Percentiles rank a stretch among this genome's conserved stretches.
phyloP scores from a whole-genome alignment of 2,888 invertebrate species.

The Temnothorax ravouxi region DNA sequence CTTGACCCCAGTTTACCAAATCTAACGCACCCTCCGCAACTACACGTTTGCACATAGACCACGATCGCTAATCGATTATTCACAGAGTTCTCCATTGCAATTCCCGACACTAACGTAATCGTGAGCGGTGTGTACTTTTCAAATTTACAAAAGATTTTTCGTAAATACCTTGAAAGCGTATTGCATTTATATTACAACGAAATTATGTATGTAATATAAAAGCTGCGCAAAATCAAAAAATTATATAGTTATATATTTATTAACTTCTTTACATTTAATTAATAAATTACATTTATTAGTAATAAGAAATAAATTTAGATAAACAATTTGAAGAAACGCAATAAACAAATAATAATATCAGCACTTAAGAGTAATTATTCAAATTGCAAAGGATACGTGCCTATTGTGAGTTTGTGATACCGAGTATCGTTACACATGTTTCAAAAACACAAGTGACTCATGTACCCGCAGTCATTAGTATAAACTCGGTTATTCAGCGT shows the following conservation, averaged over 20 bases:
- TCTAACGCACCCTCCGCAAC: slow-evolving; percentile 73
- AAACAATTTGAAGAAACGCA: not conserved
- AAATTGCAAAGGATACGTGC: not conserved
- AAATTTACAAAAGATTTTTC: not conserved
- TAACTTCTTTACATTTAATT: not conserved
- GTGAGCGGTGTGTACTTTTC: not conserved
- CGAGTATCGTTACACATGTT: slow-evolving; percentile 7
- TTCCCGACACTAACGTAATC: not conserved
- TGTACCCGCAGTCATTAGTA: not conserved
- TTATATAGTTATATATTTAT: not conserved
- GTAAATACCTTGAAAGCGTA: not conserved
- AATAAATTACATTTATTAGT: not conserved
- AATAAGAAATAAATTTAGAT: not conserved
- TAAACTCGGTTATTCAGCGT: not conserved
- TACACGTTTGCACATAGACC: slow-evolving; percentile 16
- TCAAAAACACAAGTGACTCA: slow-evolving; percentile 37
- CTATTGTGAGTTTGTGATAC: not conserved
- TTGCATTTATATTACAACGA: not conserved
- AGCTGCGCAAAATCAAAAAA: not conserved
- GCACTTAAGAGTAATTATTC: not conserved
- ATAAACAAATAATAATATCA: not conserved
- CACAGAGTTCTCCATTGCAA: not conserved
- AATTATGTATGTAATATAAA: not conserved
- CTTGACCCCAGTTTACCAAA: slow-evolving; percentile 85
- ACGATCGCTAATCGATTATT: slow-evolving; percentile 20